Evolutionary conservation across 1,140 invertebrate genomes (phyloP).

Genomic region (Pseudomyrmex dendroicus): DNA sequence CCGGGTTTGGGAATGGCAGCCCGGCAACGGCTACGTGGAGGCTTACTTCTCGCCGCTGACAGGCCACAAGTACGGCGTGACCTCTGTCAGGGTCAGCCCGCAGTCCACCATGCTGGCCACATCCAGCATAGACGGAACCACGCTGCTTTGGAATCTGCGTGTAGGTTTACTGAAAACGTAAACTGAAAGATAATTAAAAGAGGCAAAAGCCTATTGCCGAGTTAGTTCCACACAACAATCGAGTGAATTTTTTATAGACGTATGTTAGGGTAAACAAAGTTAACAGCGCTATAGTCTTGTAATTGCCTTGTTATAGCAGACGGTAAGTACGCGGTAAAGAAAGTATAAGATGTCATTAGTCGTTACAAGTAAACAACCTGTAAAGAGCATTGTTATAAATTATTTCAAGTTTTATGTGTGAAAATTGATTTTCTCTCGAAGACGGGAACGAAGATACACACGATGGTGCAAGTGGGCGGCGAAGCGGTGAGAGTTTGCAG

Average conservation of each 20-base stretch:
- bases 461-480: slow-evolving; percentile 88
- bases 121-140: slow-evolving; percentile 90
- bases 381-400: background rate
- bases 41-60: slow-evolving; percentile 86
- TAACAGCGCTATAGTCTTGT: background rate
- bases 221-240: background rate
- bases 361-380: background rate
- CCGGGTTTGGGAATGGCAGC: slow-evolving; percentile 88
- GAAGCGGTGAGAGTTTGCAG: slow-evolving; percentile 88
- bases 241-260: slow-evolving; percentile 6
- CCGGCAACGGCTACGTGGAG: slow-evolving; percentile 86
- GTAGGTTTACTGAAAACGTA: slow-evolving; percentile 61
- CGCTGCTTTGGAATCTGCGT: slow-evolving; percentile 89
- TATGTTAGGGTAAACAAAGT: background rate
- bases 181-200: background rate
- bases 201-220: background rate
- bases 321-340: background rate
- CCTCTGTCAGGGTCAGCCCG: slow-evolving; percentile 89
- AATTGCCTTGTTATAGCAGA: background rate
- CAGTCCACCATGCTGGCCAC: slow-evolving; percentile 89
- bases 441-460: slow-evolving; percentile 87
- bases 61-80: slow-evolving; percentile 89
- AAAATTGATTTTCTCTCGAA: slow-evolving; percentile 71
- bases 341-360: background rate
- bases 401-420: background rate